Evolutionary conservation across 2,797 vertebrate species (phyloP), one percentile per base, ranked within the genome.

Genomic region (Leontopithecus rosalia): DNA sequence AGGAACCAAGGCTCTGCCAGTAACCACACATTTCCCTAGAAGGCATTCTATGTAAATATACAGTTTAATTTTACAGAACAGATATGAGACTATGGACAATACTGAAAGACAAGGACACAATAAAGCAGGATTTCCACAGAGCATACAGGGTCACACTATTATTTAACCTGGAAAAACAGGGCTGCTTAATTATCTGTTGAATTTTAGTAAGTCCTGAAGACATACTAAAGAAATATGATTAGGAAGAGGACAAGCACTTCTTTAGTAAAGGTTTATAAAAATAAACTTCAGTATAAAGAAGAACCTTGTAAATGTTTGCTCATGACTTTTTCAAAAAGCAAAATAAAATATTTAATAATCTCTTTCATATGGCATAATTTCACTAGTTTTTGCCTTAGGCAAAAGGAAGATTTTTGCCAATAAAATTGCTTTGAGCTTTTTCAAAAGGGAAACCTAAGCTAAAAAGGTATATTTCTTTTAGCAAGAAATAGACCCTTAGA

Each of bases 271-370:
- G 33, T 96, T 96, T 96, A 95, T 94, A 87, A 97, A 98, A 98
- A 96, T 92, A 97, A 96, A 92, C 86, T 91, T 82, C 80, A 81
- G 86, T 96, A 93, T 92, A 96, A 98, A 97, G 94, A 96, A 97
- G 86, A 92, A 84, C 20, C 88, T 95, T 96, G 48, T 84, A 97
- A 96, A 95, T 96, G 79, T 97, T 96, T 97, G 97, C 64, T 90
- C 92, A 91, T 95, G 82, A 73, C 24, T 91, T 97, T 95, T 95
- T 50, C 13, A 96, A 95, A 96, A 95, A 80, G 90, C n/a, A 97
- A 97, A 97, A 96, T 96, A 93, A 96, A 97, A 97, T 97, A 96
- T 97, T 98, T 97, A 98, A 94, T 97, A 97, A 96, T 97, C 82
- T 97, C 88, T 98, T 98, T 97, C 97, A 96, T 87, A 96, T 82